Evolutionary conservation across 2,888 invertebrate genomes (phyloP).

Genomic region (Halictus ligatus): DNA sequence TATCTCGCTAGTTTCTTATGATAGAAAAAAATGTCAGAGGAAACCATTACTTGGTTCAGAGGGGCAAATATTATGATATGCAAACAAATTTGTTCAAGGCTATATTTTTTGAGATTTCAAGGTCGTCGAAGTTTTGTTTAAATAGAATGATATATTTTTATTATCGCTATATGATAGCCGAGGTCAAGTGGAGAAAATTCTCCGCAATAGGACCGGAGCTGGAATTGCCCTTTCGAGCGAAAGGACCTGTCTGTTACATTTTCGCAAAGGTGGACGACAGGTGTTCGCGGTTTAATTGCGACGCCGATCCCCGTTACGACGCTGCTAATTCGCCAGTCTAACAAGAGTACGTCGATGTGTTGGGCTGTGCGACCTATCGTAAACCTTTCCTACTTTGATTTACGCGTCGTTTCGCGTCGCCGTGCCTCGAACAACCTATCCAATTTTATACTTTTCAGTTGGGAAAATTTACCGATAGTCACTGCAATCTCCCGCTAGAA

Average conservation of each 20-base stretch:
- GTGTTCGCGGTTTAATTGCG: constrained; percentile 53
- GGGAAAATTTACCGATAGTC: constrained; percentile 13
- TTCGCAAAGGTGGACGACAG: constrained; percentile 54
- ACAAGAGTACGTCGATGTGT: constrained; percentile 48
- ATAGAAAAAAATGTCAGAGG: too few species aligned
- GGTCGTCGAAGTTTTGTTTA: too few species aligned
- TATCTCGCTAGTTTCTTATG: too few species aligned
- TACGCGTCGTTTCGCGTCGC: constrained; percentile 44
- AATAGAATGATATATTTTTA: too few species aligned
- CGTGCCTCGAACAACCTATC: constrained; percentile 29
- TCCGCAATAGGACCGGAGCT: too few species aligned
- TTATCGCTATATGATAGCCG: too few species aligned
- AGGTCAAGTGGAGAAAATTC: too few species aligned
- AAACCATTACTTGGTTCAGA: too few species aligned
- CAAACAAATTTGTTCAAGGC: too few species aligned
- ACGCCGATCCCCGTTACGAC: constrained; percentile 34
- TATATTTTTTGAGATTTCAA: too few species aligned
- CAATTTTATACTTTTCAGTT: constrained; percentile 34
- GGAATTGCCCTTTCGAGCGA: constrained; percentile 28
- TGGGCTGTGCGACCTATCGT: constrained; percentile 48
- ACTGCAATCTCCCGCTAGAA: constrained; percentile 10
- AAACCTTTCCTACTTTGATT: constrained; percentile 60
- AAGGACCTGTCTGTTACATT: constrained; percentile 56
- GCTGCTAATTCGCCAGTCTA: constrained; percentile 60
- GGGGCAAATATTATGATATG: too few species aligned